These are phyloP conservation scores for Arvicola amphibius DNA, from an alignment of 2,797 vertebrate genomes.

Conservation along the genomic window DNA sequence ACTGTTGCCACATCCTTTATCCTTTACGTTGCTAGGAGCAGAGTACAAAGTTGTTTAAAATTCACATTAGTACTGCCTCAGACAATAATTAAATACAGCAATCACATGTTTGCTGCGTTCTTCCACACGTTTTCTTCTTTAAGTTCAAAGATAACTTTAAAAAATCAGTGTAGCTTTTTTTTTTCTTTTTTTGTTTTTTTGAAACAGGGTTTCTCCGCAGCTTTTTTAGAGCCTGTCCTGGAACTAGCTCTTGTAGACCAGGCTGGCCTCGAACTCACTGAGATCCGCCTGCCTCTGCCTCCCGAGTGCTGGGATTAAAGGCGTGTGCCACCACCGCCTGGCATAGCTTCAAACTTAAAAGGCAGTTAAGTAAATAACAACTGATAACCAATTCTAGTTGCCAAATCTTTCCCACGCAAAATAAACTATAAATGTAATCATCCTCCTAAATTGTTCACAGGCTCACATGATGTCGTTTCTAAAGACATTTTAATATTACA, in stretches of 20 bases:
- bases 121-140: background rate
- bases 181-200: too few species aligned
- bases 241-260: too few species aligned
- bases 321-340: too few species aligned
- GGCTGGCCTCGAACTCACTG: too few species aligned
- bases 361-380: background rate
- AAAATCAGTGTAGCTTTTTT: constrained; percentile 17
- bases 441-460: background rate
- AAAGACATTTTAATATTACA: constrained; percentile 22
- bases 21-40: constrained; percentile 16
- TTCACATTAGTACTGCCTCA: background rate
- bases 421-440: background rate
- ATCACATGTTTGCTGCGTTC: background rate
- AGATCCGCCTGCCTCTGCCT: too few species aligned
- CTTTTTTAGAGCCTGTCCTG: too few species aligned
- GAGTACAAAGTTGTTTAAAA: background rate
- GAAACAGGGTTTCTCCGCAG: too few species aligned
- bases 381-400: background rate
- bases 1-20: constrained; percentile 42
- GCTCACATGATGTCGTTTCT: background rate
- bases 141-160: background rate
- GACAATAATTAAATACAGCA: background rate
- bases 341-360: constrained; percentile 46
- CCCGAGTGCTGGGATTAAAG: too few species aligned
- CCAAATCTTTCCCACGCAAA: background rate